A percentile compares a stretch with the other conserved stretches of the same genome.
Conservation (phyloP, 1,140 invertebrate genomes). For the Anastatus disparis region DNA sequence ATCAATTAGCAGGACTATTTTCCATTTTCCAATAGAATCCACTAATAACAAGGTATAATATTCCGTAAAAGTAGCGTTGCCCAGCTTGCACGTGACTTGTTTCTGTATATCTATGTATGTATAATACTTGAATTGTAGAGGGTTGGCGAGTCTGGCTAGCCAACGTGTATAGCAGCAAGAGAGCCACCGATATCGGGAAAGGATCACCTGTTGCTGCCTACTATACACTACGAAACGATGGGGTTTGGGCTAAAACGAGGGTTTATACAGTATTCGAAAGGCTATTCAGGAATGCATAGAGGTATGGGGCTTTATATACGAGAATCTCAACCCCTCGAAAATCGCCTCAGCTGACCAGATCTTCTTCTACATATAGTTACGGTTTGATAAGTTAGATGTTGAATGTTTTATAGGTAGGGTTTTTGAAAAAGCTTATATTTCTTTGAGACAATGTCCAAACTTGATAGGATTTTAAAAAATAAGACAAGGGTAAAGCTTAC, state of each 20-base stretch:
- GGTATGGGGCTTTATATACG: slow-evolving; percentile 53
- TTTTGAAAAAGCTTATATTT: neutral
- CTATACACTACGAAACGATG: slow-evolving; percentile 61
- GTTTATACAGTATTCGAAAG: slow-evolving; percentile 62
- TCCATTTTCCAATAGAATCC: slow-evolving; percentile 33
- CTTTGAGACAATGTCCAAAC: too few relatives aligned
- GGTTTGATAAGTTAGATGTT: too few relatives aligned
- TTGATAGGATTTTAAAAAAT: slow-evolving; percentile 20
- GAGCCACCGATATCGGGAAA: slow-evolving; percentile 65
- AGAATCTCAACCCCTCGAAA: slow-evolving; percentile 55
- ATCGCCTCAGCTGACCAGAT: slow-evolving; percentile 37
- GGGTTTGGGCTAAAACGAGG: slow-evolving; percentile 60
- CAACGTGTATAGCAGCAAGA: slow-evolving; percentile 52
- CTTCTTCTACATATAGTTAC: slow-evolving; percentile 14
- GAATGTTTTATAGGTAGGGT: too few relatives aligned
- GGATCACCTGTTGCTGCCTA: slow-evolving; percentile 68
- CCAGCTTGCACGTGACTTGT: slow-evolving; percentile 19
- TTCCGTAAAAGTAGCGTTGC: slow-evolving; percentile 12
- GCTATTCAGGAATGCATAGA: slow-evolving; percentile 60
- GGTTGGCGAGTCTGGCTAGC: slow-evolving; percentile 46
- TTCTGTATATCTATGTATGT: too few relatives aligned
- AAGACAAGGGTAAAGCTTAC: neutral
- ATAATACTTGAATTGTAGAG: slow-evolving; percentile 21
- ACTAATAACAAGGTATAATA: neutral
- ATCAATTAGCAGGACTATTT: slow-evolving; percentile 32